Percentiles rank a stretch among this genome's conserved stretches.
These are phyloP conservation scores for Nyctibius grandis DNA, from an alignment of 2,797 vertebrate species.

Conservation along the genomic window DNA sequence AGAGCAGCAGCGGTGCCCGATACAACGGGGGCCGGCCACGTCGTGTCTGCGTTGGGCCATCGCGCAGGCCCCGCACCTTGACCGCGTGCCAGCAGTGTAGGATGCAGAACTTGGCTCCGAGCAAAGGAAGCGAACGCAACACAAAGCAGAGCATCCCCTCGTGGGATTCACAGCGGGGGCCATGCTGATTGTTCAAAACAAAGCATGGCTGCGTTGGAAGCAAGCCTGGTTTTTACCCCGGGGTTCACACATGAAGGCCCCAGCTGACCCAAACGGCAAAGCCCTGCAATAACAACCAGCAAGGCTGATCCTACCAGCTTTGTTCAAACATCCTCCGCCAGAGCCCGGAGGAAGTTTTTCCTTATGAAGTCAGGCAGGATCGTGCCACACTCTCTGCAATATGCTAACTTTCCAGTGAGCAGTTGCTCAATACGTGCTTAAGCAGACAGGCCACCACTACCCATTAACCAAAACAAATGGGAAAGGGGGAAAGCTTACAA, in stretches of 20 bases:
- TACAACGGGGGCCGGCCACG: fast-evolving
- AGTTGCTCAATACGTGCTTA: constrained; percentile 16
- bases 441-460: constrained; percentile 5
- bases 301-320: neutral
- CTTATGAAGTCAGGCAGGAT: constrained; percentile 3
- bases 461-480: constrained; percentile 17
- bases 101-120: neutral
- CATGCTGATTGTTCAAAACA: neutral
- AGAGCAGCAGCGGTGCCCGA: fast-evolving
- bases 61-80: neutral
- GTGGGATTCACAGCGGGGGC: neutral
- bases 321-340: neutral
- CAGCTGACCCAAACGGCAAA: neutral
- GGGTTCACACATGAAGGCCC: neutral
- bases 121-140: neutral
- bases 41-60: neutral
- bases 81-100: neutral
- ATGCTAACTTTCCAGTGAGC: neutral
- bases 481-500: constrained; percentile 14
- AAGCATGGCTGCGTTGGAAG: neutral
- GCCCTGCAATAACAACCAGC: neutral
- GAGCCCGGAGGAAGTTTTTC: neutral
- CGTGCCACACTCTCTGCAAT: neutral
- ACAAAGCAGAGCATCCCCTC: neutral
- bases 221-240: neutral